phyloP scores from a whole-genome alignment of 2,797 vertebrate species.

The Zenarchopterus dispar region DNA sequence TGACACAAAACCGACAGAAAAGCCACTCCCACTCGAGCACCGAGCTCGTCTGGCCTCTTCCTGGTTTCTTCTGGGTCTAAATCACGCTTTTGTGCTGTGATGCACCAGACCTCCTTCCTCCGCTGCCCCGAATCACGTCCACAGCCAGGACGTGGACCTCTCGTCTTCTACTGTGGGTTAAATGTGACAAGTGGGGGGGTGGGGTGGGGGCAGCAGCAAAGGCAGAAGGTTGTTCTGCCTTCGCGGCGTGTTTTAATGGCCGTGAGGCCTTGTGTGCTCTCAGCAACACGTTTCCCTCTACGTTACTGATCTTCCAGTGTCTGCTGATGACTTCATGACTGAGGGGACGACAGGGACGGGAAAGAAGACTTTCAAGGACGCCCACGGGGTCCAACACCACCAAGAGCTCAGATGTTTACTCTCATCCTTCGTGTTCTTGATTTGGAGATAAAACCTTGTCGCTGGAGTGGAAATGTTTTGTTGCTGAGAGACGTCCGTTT shows the following conservation, averaged over 20 bases:
- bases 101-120: constrained; percentile 13
- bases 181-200: constrained; percentile 1
- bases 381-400: constrained; percentile 8
- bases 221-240: constrained; percentile 22
- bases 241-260: constrained; percentile 41
- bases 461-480: constrained; percentile 24
- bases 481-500: constrained; percentile 3
- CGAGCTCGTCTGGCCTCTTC: constrained; percentile 42
- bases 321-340: constrained; percentile 14
- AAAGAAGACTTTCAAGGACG: constrained; percentile 11
- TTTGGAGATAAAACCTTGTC: background rate
- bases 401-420: too few species aligned
- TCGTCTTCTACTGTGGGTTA: constrained; percentile 22
- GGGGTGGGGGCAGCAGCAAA: background rate
- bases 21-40: constrained; percentile 31
- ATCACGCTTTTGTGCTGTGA: constrained; percentile 4
- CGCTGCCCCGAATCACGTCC: background rate
- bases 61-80: background rate
- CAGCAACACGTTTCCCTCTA: constrained; percentile 29
- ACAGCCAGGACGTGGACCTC: constrained; percentile 13
- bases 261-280: constrained; percentile 35
- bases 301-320: constrained; percentile 25
- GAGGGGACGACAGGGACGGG: constrained; percentile 4
- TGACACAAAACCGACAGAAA: constrained; percentile 41
- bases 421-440: constrained; percentile 20